phyloP scores from a whole-genome alignment of 2,113 vertebrate species.

The Climacteris rufus region DNA sequence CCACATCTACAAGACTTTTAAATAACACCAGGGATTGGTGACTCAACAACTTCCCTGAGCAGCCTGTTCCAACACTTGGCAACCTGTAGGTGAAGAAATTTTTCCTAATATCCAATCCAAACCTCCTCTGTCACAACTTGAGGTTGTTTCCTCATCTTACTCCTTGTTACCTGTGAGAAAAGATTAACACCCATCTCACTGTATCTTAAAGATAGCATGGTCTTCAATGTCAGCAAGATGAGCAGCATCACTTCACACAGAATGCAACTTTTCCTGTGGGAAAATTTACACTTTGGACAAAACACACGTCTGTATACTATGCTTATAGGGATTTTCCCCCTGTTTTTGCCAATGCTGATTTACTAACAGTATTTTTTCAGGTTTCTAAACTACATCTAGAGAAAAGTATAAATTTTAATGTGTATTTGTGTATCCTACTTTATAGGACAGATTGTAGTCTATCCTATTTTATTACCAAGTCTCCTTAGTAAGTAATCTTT shows the following conservation, averaged over 20 bases:
- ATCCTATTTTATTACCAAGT: background rate
- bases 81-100: background rate
- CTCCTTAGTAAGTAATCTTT: background rate
- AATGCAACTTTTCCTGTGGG: background rate
- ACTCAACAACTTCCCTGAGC: background rate
- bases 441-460: background rate
- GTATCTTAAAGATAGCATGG: background rate
- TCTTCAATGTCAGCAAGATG: background rate
- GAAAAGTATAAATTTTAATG: background rate
- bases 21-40: background rate
- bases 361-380: background rate
- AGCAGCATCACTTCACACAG: background rate
- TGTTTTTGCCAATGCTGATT: background rate
- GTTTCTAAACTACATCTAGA: background rate
- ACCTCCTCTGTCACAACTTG: background rate
- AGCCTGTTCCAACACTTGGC: background rate
- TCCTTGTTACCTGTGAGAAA: background rate
- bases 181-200: accelerated
- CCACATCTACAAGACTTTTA: background rate
- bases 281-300: background rate
- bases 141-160: background rate
- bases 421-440: background rate
- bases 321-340: background rate
- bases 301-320: background rate
- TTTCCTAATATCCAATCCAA: background rate